Evolutionary conservation across 2,113 vertebrate species (phyloP).

Genomic region (Semnornis frantzii): DNA sequence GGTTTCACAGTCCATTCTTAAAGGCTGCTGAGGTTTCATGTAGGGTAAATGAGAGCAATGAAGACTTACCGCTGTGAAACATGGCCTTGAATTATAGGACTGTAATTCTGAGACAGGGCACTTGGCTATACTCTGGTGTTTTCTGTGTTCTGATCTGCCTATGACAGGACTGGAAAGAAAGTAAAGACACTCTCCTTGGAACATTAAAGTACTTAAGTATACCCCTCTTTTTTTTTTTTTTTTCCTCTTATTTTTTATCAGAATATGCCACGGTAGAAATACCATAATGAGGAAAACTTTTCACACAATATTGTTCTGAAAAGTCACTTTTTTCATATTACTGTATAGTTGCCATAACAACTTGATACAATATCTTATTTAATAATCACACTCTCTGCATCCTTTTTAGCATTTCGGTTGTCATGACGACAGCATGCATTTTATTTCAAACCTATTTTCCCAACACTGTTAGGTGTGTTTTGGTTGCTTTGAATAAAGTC

Average conservation of each 20-base stretch:
- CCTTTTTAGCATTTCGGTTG: slow-evolving; percentile 69
- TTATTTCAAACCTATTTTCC: slow-evolving; percentile 51
- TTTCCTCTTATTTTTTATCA: background rate
- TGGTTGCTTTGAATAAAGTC: slow-evolving; percentile 49
- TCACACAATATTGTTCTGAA: slow-evolving; percentile 9
- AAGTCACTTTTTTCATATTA: slow-evolving; percentile 35
- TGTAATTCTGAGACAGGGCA: background rate
- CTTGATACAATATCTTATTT: slow-evolving; percentile 53
- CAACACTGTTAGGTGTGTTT: background rate
- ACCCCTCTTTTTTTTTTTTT: background rate
- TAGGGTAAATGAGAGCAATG: background rate
- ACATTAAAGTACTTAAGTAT: background rate
- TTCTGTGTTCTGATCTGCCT: background rate
- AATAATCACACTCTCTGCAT: slow-evolving; percentile 53
- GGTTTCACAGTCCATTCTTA: background rate
- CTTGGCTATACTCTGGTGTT: background rate
- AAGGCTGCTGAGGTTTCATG: background rate
- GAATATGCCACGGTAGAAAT: background rate
- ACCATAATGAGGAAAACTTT: slow-evolving; percentile 13
- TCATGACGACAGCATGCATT: slow-evolving; percentile 70
- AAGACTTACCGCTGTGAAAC: background rate
- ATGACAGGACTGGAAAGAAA: background rate
- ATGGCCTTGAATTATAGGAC: background rate
- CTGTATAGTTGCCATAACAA: slow-evolving; percentile 73
- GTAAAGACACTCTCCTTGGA: background rate